A percentile compares a stretch with the other conserved stretches of the same genome.
These are phyloP conservation scores for Pseudolaguvia tuberculata DNA, from an alignment of 2,113 vertebrate genomes.

Conservation along the genomic window DNA sequence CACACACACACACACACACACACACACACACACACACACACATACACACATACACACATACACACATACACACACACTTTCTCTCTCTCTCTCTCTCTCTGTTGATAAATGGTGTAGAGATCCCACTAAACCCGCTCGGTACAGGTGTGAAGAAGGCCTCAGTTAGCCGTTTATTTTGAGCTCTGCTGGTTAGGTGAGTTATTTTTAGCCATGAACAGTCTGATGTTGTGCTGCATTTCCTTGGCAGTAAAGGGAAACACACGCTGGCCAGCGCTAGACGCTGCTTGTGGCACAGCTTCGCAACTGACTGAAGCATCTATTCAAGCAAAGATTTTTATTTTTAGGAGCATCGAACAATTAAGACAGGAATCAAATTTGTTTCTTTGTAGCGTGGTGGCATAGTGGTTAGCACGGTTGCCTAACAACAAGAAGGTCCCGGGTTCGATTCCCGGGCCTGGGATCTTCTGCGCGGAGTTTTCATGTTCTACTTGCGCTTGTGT, in stretches of 20 bases:
- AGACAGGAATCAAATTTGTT: no score
- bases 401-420: no score
- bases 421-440: no score
- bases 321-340: constrained; percentile 39
- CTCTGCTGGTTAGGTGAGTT: constrained; percentile 51
- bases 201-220: constrained; percentile 69
- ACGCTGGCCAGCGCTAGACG: constrained; percentile 33
- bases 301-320: constrained; percentile 35
- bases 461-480: no score
- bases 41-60: no score
- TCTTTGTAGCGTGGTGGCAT: no score
- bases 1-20: no score
- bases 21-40: no score
- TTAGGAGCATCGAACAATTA: no score
- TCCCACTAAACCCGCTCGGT: constrained; percentile 8
- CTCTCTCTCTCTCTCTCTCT: constrained; percentile 30
- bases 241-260: constrained; percentile 36
- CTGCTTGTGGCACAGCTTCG: constrained; percentile 23
- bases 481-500: no score
- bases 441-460: no score
- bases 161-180: constrained; percentile 62
- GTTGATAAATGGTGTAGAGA: constrained; percentile 38
- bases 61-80: no score
- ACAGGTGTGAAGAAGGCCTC: constrained; percentile 43
- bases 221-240: constrained; percentile 53